A percentile compares a stretch with the other conserved stretches of the same genome.
Conservation (phyloP, 1,140 invertebrate species). For the Daktulosphaira vitifoliae region DNA sequence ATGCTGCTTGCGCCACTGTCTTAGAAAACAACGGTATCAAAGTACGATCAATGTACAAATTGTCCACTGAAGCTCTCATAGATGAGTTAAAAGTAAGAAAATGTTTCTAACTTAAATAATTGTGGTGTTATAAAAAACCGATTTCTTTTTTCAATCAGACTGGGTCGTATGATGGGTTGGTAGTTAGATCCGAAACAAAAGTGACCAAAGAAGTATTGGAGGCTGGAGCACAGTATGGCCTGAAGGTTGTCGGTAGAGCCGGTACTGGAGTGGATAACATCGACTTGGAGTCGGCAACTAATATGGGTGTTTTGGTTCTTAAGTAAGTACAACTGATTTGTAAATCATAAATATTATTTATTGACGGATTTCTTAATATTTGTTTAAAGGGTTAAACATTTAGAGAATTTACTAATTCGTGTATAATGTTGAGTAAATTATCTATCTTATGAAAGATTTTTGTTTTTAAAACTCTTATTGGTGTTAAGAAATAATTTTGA, state of each 20-base stretch:
- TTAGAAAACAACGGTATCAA: constrained; percentile 66
- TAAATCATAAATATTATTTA: too few relatives aligned
- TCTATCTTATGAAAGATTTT: too few relatives aligned
- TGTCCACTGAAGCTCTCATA: constrained; percentile 73
- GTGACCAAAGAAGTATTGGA: constrained; percentile 84
- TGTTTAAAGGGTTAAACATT: too few relatives aligned
- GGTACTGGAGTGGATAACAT: constrained; percentile 98
- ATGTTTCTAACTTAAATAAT: not conserved
- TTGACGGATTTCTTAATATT: too few relatives aligned
- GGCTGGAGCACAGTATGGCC: constrained; percentile 51
- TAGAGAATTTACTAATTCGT: too few relatives aligned
- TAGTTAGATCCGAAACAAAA: constrained; percentile 92
- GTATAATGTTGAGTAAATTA: too few relatives aligned
- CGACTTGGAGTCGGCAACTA: constrained; percentile 76
- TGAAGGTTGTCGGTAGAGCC: constrained; percentile 86
- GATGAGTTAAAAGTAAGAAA: constrained; percentile 70
- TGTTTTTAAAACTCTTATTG: too few relatives aligned
- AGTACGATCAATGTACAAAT: constrained; percentile 71
- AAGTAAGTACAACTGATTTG: constrained; percentile 69
- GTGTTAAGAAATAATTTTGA: too few relatives aligned
- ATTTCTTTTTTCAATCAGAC: constrained; percentile 51
- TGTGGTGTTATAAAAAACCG: not conserved
- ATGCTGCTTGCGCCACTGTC: constrained; percentile 70
- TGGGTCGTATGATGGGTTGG: constrained; percentile 67
- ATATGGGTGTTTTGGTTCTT: constrained; percentile 79